Base-by-base conservation (phyloP, 2,888 invertebrate species). In the Ariolimax columbianus region DNA sequence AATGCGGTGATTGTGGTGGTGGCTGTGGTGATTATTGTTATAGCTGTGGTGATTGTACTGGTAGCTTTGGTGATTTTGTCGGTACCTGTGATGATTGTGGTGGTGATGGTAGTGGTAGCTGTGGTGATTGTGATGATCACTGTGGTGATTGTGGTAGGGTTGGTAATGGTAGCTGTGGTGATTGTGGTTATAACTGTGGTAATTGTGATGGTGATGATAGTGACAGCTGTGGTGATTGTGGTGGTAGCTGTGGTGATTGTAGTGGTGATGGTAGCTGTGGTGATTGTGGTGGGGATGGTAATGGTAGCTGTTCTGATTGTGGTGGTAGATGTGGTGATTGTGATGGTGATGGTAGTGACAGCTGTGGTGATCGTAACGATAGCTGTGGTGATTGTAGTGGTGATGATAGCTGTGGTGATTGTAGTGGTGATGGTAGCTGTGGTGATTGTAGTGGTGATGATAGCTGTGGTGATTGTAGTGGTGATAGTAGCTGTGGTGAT, bases 101-200 rank as follows among this genome's bases (percentile, higher is more conserved):
- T n/a, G n/a, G n/a, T n/a, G n/a, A n/a, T 63, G 17, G 63, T 33
- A 36, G 78, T 63, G 17, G 78, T 78, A 36, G 78, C 63, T 33
- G 77, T 51, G 17, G 30, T n/a, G 33, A 47, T 55, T 19, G 77
- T 78, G 26, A 33, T 63, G 55, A 36, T 63, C 30, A 63, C 36
- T 51, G 78, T 78, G 3, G 78, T 63, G 63, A 17, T 30, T 30
- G 66, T n/a, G 11, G 30, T 33, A 11, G 66, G 36, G 33, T 30
- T 36, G 36, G 36, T 17, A 59, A 19, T 26, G 6, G 59, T 68
- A 14, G 33, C 23, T 68, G 68, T 68, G 1, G 68, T 11, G 14
- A 19, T 17, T 17, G 17, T 36, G 33, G 68, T 11, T 68, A 1
- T 68, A 36, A 17, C 36, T 36, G 68, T 36, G 7, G 36, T 17